Percentiles rank a stretch among this genome's conserved stretches.
Evolutionary conservation across 2,888 invertebrate genomes (phyloP).

Genomic region (Ectemnius cavifrons): DNA sequence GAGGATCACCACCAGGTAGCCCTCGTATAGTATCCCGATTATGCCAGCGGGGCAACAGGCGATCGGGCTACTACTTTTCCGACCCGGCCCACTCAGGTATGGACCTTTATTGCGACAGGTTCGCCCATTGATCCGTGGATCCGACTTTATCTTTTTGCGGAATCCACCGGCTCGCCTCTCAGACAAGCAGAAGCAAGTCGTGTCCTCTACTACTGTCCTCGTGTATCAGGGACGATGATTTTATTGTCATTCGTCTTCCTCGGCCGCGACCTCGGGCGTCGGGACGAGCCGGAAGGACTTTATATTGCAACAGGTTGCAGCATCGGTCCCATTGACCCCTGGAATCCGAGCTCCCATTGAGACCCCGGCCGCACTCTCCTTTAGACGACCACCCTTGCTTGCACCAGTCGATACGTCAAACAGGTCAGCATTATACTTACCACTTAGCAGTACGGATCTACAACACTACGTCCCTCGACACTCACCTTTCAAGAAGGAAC

Average conservation of each 20-base stretch:
- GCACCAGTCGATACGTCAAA: too few species aligned
- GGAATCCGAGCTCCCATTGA: conserved; percentile 42
- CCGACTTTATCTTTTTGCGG: conserved; percentile 7
- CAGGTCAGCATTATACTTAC: too few species aligned
- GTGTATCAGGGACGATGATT: conserved; percentile 22
- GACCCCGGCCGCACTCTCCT: conserved; percentile 25
- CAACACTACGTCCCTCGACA: too few species aligned
- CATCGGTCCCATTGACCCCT: conserved; percentile 56
- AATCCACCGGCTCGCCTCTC: neutral
- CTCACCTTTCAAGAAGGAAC: too few species aligned
- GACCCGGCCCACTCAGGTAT: conserved; percentile 31
- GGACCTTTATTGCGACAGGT: conserved; percentile 68
- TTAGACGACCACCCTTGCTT: neutral
- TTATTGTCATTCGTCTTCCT: conserved; percentile 24
- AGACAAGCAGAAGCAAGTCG: neutral
- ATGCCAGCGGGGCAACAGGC: conserved; percentile 45
- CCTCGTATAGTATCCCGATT: conserved; percentile 53
- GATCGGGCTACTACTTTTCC: conserved; percentile 8
- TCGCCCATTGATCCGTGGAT: conserved; percentile 48
- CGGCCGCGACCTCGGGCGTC: conserved; percentile 18
- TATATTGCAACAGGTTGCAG: conserved; percentile 72
- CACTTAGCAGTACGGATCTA: too few species aligned
- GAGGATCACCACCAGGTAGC: conserved; percentile 51
- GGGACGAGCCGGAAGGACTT: conserved; percentile 50
- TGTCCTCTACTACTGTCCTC: neutral